phyloP scores from a whole-genome alignment of 2,113 vertebrate genomes.

The Grantiella picta region DNA sequence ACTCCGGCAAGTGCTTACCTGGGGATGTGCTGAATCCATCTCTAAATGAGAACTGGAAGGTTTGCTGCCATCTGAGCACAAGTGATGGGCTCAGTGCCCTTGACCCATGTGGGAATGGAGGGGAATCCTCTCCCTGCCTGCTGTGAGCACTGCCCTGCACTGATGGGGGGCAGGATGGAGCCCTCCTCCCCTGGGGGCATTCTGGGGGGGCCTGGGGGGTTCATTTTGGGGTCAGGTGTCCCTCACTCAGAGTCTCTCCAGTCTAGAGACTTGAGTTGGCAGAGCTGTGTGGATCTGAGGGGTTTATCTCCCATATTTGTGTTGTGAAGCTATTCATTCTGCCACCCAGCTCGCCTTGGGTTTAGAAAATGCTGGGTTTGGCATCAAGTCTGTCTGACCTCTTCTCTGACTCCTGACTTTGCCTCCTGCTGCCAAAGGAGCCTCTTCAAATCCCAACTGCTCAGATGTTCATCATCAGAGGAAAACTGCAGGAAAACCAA shows the following conservation, averaged over 20 bases:
- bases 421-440: not conserved
- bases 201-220: not conserved
- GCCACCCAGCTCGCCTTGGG: not conserved
- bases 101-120: not conserved
- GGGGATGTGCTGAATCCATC: not conserved
- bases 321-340: not conserved
- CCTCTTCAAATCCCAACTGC: not conserved
- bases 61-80: not conserved
- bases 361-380: not conserved
- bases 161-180: fast-evolving
- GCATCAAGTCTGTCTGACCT: not conserved
- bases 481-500: not conserved
- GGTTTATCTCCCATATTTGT: not conserved
- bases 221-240: not conserved
- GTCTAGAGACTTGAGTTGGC: not conserved
- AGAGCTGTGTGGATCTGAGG: not conserved
- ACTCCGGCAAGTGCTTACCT: not conserved
- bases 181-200: not conserved
- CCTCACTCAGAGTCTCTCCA: not conserved
- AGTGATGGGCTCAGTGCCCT: not conserved
- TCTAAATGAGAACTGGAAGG: not conserved
- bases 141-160: not conserved
- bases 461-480: not conserved
- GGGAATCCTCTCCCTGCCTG: not conserved
- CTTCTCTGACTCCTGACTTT: not conserved